Base-by-base conservation (phyloP, 2,888 invertebrate species). In the Nomada lathburiana region DNA sequence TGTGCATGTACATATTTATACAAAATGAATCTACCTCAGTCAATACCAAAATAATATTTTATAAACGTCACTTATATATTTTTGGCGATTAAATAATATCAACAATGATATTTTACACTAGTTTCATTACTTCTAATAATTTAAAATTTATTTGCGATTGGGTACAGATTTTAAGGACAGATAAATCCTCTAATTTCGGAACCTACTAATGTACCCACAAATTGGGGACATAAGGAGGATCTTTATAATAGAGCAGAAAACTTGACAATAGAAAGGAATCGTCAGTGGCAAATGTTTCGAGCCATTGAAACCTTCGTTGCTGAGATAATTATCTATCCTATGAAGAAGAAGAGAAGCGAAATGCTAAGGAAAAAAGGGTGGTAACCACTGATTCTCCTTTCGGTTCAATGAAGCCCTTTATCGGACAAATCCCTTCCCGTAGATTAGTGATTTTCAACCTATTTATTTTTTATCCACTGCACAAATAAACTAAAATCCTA, bases 271-370 rank as follows among this genome's bases (percentile, higher is more conserved):
- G 89, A 89, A 89, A 89, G 88, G 88, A 90, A 90, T 90, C 85
- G 89, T 80, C 80, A 83, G 76, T 82, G 87, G 87, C 90, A 90
- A 91, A 90, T 90, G 91, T 91, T 90, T 91, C 85, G 85, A 81
- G 86, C 84, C 87, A 90, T 86, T 89, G 84, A 86, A 88, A 87
- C 72, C 83, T 81, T 78, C 47, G 76, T 75, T 72, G 65, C 80
- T 60, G 76, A 60, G 86, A 85, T 91, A 91, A 91, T 91, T 91
- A 89, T 90, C 87, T 87, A 78, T 68, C 67, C 80, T 50, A 60
- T 23, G 68, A 64, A 74, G 76, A 78, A 65, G 69, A 65, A 69
- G 50, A 63, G 50, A 36, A 68, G 65, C 23, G 55, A 36, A 16
- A 23, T 42, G 57, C 11, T 29, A 42, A n/a, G 26, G 53, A 52